These are phyloP conservation scores for Rhagium mordax DNA, from an alignment of 2,888 invertebrate species.

Conservation along the genomic window DNA sequence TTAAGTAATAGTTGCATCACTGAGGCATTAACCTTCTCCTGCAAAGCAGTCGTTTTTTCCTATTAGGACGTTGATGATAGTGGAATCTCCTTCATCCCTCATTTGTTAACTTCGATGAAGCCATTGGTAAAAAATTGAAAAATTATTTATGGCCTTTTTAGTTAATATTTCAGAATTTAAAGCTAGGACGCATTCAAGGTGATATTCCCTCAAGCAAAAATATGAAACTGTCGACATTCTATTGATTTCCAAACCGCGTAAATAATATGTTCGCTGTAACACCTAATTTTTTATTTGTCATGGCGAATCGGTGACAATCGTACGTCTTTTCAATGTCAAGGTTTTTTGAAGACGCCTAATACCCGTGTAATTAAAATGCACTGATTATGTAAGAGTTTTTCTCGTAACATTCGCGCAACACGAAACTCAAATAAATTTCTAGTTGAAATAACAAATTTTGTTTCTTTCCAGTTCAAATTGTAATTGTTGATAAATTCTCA, in stretches of 20 bases:
- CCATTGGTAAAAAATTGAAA: too few relatives aligned
- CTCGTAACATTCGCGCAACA: background rate
- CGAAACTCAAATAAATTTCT: too few relatives aligned
- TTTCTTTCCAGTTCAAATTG: too few relatives aligned
- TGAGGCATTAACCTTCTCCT: background rate
- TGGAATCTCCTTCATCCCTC: too few relatives aligned
- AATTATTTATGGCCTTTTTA: too few relatives aligned
- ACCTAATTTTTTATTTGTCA: background rate
- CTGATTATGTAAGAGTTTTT: background rate
- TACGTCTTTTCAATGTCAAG: slow-evolving; percentile 8
- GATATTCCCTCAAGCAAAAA: background rate
- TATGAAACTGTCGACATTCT: background rate
- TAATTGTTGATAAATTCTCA: too few relatives aligned
- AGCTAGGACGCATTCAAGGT: background rate
- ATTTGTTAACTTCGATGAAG: too few relatives aligned
- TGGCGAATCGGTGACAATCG: background rate
- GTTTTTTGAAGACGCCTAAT: background rate
- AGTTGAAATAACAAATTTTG: too few relatives aligned
- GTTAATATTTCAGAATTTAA: background rate
- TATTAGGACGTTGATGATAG: too few relatives aligned
- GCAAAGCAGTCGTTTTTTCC: background rate
- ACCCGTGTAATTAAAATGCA: background rate
- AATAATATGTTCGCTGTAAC: slow-evolving; percentile 10
- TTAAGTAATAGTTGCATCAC: background rate
- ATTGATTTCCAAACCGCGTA: slow-evolving; percentile 10